These are phyloP conservation scores for Channa maculata DNA, from an alignment of 2,113 vertebrate genomes.

Conservation along the genomic window DNA sequence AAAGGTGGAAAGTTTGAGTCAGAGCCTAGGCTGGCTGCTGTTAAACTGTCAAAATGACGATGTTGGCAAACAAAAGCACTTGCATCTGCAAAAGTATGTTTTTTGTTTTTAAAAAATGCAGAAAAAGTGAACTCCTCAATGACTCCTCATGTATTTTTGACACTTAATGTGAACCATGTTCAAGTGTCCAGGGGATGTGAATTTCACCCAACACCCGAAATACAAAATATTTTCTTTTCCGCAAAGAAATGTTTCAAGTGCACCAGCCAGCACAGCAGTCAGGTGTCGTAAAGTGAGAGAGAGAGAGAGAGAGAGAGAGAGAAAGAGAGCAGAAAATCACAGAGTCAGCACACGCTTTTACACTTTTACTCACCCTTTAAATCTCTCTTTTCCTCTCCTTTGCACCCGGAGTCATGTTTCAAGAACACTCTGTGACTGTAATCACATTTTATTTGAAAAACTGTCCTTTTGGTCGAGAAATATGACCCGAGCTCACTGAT, in stretches of 20 bases:
- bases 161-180: conserved; percentile 15
- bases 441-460: conserved; percentile 56
- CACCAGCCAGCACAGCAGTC: conserved; percentile 37
- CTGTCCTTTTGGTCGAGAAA: conserved; percentile 12
- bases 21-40: conserved; percentile 45
- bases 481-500: conserved; percentile 2
- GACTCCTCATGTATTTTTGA: conserved; percentile 30
- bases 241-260: conserved; percentile 38
- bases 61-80: conserved; percentile 32
- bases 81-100: conserved; percentile 37
- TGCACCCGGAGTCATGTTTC: conserved; percentile 56
- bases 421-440: conserved; percentile 64
- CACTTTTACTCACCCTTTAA: conserved; percentile 67
- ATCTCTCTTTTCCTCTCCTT: conserved; percentile 62
- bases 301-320: conserved; percentile 24
- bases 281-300: conserved; percentile 54
- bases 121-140: conserved; percentile 28
- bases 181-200: conserved; percentile 1
- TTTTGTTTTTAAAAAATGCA: conserved; percentile 31
- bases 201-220: conserved; percentile 45
- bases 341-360: conserved; percentile 60
- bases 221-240: conserved; percentile 32
- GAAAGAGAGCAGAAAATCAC: conserved; percentile 42
- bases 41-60: conserved; percentile 37
- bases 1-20: conserved; percentile 73